Evolutionary conservation across 2,888 invertebrate genomes (phyloP), one percentile per base, ranked within the genome.

Genomic region (Xylophagus ater): DNA sequence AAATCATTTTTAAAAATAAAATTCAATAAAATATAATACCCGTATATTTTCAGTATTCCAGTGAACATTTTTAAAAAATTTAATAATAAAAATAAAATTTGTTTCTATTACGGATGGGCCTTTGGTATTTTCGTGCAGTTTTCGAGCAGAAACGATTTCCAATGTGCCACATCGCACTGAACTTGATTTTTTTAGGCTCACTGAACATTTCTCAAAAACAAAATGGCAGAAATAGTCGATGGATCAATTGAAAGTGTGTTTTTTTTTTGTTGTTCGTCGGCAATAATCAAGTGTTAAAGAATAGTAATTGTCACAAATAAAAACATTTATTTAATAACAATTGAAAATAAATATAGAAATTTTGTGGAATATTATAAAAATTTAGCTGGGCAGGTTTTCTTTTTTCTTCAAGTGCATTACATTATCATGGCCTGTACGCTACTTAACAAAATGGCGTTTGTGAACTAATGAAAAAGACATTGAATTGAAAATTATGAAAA

Each of bases 191-290:
- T 24, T 6, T 10, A 33, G 37, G 28, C 37, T 40, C 40, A 40
- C 36, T 42, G 42, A 39, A 42, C 39, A 33, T 36, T 28, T 31
- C 13, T 29, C 20, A 28, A 37, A 40, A 43, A 43, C 43, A 43
- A 43, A 43, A 43, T 43, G 43, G 43, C 43, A 20, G 24, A 34
- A 40, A 33, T 40, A 36, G 28, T 19, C 33, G 37, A 36, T 36
- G 13, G 29, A n/a, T n/a, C n/a, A n/a, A n/a, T n/a, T n/a, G n/a
- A n/a, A n/a, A n/a, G 43, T 21, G 36, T 43, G 37, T 40, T 40
- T 29, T 32, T 43, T 40, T 43, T 43, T 43, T 43, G 40, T 40
- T 43, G 40, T 37, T 43, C 40, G 17, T 26, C 36, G 33, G 34
- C 36, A 34, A 17, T 40, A 43, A 40, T 43, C n/a, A n/a, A n/a